These are phyloP conservation scores for Holocentrus rufus DNA, from an alignment of 2,797 vertebrate genomes.

Conservation along the genomic window DNA sequence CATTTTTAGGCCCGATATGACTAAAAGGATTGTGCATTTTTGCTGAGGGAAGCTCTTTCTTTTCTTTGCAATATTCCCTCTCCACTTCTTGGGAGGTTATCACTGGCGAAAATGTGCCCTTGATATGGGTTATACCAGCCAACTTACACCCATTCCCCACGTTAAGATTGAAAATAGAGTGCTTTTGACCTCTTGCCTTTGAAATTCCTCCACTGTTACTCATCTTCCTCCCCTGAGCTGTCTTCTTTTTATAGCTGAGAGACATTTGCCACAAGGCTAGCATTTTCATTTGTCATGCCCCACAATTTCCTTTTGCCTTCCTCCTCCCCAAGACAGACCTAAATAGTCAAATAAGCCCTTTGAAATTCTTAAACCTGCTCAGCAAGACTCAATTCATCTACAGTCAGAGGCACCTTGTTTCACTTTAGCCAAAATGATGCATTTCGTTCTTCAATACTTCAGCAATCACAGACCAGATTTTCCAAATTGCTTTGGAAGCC, in stretches of 20 bases:
- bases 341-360: constrained; percentile 40
- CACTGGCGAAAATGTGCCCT: constrained; percentile 69
- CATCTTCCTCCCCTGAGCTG: constrained; percentile 64
- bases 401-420: constrained; percentile 40
- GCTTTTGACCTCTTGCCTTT: constrained; percentile 78
- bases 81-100: constrained; percentile 75
- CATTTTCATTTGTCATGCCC: constrained; percentile 55
- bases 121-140: constrained; percentile 73
- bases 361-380: constrained; percentile 41
- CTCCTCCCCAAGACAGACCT: constrained; percentile 23
- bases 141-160: constrained; percentile 67
- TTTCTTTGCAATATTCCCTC: constrained; percentile 55
- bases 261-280: constrained; percentile 66
- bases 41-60: constrained; percentile 70
- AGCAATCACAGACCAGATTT: constrained; percentile 65
- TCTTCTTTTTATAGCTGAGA: constrained; percentile 71
- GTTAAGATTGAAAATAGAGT: constrained; percentile 80
- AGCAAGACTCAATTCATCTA: constrained; percentile 40
- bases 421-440: constrained; percentile 43
- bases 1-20: constrained; percentile 72
- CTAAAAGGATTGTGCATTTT: constrained; percentile 71
- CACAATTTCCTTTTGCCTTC: constrained; percentile 21
- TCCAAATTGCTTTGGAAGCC: constrained; percentile 41
- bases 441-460: constrained; percentile 55
- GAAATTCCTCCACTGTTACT: constrained; percentile 66